A percentile compares a stretch with the other conserved stretches of the same genome.
phyloP scores from a whole-genome alignment of 2,797 vertebrate species.

The Chaunax sp. region DNA sequence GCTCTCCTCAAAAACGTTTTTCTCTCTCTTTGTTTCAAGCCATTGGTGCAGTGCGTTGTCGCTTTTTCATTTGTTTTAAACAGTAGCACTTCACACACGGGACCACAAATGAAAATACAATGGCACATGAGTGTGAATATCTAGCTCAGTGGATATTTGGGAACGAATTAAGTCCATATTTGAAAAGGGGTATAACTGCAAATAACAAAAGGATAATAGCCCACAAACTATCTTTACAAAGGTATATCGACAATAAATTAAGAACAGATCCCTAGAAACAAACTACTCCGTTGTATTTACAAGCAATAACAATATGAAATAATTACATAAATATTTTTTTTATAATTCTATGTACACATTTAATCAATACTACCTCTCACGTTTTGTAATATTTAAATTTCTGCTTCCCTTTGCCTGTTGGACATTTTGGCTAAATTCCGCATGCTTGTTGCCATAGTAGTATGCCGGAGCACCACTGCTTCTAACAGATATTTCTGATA shows the following conservation, averaged over 20 bases:
- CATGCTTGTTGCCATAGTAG: constrained; percentile 57
- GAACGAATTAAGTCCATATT: constrained; percentile 71
- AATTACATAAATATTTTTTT: constrained; percentile 99
- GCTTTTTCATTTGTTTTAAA: constrained; percentile 77
- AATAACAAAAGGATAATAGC: constrained; percentile 81
- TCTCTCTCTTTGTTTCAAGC: constrained; percentile 75
- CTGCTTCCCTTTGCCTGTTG: constrained; percentile 84
- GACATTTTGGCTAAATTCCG: constrained; percentile 52
- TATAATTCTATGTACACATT: constrained; percentile 97
- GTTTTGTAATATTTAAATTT: constrained; percentile 57
- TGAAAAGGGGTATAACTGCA: constrained; percentile 83
- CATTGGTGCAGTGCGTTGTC: constrained; percentile 85
- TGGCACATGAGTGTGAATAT: constrained; percentile 84
- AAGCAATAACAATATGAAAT: constrained; percentile 99
- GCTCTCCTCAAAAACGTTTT: constrained; percentile 19
- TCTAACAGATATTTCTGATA: constrained; percentile 32
- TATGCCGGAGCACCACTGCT: constrained; percentile 48
- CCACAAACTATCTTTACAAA: constrained; percentile 91
- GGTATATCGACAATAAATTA: constrained; percentile 99
- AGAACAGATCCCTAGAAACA: constrained; percentile 92
- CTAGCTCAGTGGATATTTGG: constrained; percentile 75
- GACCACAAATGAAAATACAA: constrained; percentile 82
- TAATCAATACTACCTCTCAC: constrained; percentile 86
- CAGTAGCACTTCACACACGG: constrained; percentile 82
- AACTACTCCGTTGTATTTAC: constrained; percentile 98